phyloP scores from a whole-genome alignment of 92 coral and sea anemone genomes.

The Blastomussa wellsi region DNA sequence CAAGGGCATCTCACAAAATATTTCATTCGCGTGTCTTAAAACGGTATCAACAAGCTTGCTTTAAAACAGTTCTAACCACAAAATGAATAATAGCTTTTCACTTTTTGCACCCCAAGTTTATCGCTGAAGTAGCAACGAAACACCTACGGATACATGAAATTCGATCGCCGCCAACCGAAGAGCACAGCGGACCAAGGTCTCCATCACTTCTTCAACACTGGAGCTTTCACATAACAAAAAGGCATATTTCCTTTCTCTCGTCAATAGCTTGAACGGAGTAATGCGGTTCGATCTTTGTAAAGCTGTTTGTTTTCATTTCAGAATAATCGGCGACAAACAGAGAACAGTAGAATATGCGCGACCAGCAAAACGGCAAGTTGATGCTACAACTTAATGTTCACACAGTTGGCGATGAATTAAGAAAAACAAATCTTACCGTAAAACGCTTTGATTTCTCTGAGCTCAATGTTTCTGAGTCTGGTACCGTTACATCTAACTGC shows the following conservation, averaged over 20 bases:
- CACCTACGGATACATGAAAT: constrained; percentile 34
- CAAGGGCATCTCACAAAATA: background rate
- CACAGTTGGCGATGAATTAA: background rate
- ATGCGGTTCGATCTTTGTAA: background rate
- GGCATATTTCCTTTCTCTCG: background rate
- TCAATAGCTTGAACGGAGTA: background rate
- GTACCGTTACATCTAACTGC: constrained; percentile 94
- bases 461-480: constrained; percentile 97
- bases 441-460: constrained; percentile 99
- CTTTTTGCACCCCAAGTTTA: background rate
- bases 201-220: background rate
- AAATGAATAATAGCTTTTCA: background rate
- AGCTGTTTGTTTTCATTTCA: constrained; percentile 17
- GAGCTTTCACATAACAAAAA: background rate
- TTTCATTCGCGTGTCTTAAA: background rate
- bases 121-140: background rate
- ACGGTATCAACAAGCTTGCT: background rate
- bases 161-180: constrained; percentile 17
- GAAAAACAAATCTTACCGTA: constrained; percentile 76
- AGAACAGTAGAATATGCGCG: constrained; percentile 1
- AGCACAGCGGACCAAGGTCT: background rate
- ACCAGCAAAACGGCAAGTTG: background rate
- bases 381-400: background rate
- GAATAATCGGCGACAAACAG: constrained; percentile 22
- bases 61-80: background rate